Base-by-base conservation (phyloP, 2,797 vertebrate species). In the Xenopus petersii region DNA sequence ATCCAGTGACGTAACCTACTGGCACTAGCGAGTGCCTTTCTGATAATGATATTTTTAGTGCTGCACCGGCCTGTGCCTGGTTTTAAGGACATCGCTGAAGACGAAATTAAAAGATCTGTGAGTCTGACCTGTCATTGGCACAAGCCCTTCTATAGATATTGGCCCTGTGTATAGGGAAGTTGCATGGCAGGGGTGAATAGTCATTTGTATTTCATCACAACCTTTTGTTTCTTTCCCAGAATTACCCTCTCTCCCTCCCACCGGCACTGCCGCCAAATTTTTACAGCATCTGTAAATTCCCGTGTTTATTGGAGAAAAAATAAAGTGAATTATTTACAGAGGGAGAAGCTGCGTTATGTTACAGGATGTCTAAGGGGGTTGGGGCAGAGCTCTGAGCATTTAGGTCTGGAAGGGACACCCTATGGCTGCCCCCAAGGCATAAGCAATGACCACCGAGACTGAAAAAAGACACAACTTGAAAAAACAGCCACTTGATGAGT, bases 281-380 rank as follows among this genome's bases (percentile, higher is more conserved):
- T 74, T 64, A 75, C 73, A 51, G 59, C 73, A 46, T 75, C 59
- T 33, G 36, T 68, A 64, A 75, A 72, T 68, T 72, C 51, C 64
- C 69, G 15, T 49, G 24, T 65, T 36, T 80, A 69, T 62, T 54
- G 61, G 46, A 55, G 24, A 15, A 33, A n/a, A 24, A 56, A 73
- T 42, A 58, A 21, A 46, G 36, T 30, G 33, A 63, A 12, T 67
- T 79, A 75, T 74, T 74, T 75, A 67, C 73, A 75, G 70, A 68
- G 42, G 58, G 12, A 1, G 59, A 13, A 46, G 12, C 55, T 59
- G 54, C 12, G 55, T 59, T 55, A 42, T 17, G n/a, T 33, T 36
- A 63, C 61, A 63, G 55, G 54, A 58, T 17, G 58, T 59, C 36
- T 42, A 42, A 42, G 5, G 36, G 36, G 36, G 36, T 6, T 42